Percentiles rank a stretch among this genome's conserved stretches.
These are phyloP conservation scores for Zapornia atra DNA, from an alignment of 2,113 vertebrate species.

Conservation along the genomic window DNA sequence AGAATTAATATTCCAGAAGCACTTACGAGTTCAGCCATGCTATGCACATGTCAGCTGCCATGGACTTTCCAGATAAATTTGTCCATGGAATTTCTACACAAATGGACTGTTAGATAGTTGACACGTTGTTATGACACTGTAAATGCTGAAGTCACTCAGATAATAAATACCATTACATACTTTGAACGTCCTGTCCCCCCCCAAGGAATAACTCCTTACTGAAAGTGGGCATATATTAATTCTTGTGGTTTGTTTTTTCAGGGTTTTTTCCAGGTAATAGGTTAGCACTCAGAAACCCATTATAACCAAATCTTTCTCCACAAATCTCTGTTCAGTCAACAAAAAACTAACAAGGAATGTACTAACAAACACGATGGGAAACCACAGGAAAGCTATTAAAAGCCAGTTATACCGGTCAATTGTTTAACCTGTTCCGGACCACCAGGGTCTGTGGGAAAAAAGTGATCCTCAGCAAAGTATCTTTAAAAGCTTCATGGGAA, in stretches of 20 bases:
- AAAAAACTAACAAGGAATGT: not conserved
- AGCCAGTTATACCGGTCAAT: not conserved
- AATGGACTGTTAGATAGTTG: not conserved
- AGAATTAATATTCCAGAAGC: not conserved
- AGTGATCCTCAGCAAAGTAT: not conserved
- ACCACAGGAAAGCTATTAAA: not conserved
- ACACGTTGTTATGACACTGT: not conserved
- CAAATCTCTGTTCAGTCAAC: not conserved
- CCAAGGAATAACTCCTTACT: not conserved
- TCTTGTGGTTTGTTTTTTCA: not conserved
- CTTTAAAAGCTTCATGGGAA: not conserved
- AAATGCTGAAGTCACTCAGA: not conserved
- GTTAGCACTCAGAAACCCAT: not conserved
- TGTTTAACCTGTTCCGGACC: not conserved
- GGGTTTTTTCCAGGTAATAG: not conserved
- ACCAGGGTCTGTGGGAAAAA: not conserved
- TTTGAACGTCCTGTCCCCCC: not conserved
- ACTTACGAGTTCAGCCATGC: not conserved
- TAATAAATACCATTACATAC: not conserved
- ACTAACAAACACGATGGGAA: not conserved
- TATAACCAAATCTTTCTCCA: not conserved
- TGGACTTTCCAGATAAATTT: not conserved
- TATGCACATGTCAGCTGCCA: not conserved
- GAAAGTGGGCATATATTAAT: not conserved
- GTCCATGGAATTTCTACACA: not conserved